Percentiles rank a stretch among this genome's conserved stretches.
Conservation (phyloP, 2,888 invertebrate genomes). For the Fragum whitleyi region DNA sequence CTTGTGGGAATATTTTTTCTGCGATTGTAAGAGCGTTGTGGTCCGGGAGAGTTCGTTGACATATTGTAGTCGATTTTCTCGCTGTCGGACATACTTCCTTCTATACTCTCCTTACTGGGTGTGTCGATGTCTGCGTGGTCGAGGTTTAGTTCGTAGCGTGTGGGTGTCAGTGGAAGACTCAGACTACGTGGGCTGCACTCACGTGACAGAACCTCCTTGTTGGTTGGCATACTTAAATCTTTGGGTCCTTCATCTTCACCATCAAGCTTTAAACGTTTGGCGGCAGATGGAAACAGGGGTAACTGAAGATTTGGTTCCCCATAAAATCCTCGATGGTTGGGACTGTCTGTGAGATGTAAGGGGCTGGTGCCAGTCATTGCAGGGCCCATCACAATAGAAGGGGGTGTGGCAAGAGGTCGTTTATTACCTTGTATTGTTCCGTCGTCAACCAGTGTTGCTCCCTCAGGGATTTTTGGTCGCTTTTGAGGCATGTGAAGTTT, state of each 20-base stretch:
- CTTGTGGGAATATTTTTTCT: constrained; percentile 82
- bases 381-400: constrained; percentile 71
- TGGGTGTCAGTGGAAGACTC: constrained; percentile 46
- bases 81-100: constrained; percentile 50
- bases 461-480: constrained; percentile 91
- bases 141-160: constrained; percentile 49
- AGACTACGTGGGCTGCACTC: constrained; percentile 52
- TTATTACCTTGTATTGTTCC: constrained; percentile 63
- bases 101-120: constrained; percentile 55
- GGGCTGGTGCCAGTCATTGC: constrained; percentile 66
- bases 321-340: constrained; percentile 75
- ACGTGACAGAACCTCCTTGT: constrained; percentile 32
- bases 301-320: constrained; percentile 77
- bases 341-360: constrained; percentile 69
- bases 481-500: constrained; percentile 98
- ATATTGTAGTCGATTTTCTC: constrained; percentile 38
- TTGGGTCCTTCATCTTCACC: constrained; percentile 70
- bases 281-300: constrained; percentile 76
- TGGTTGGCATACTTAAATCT: constrained; percentile 67
- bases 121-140: constrained; percentile 57
- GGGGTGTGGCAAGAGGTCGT: constrained; percentile 64
- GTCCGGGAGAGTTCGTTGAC: constrained; percentile 40
- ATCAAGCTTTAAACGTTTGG: constrained; percentile 77
- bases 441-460: constrained; percentile 73
- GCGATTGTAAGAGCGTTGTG: constrained; percentile 72